Conservation (phyloP, 2,113 vertebrate genomes). For the Pycnonotus jocosus region DNA sequence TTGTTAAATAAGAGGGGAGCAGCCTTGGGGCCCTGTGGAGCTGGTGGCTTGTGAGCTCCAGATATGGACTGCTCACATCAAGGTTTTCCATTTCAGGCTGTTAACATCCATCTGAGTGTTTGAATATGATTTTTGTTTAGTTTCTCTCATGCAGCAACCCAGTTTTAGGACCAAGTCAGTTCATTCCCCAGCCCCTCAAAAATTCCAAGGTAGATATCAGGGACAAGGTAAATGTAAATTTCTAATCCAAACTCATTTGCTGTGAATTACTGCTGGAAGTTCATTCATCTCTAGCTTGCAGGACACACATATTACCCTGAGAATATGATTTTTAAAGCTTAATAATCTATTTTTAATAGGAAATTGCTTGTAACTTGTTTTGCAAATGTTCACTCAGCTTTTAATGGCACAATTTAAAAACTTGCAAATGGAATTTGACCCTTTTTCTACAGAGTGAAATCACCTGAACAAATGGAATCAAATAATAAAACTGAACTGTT, state of each 20-base stretch:
- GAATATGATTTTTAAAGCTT: constrained; percentile 38
- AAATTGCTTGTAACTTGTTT: constrained; percentile 45
- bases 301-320: neutral
- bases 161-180: neutral
- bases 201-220: neutral
- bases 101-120: neutral
- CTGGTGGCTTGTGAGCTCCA: rapidly evolving
- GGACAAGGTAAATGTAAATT: neutral
- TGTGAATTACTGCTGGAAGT: neutral
- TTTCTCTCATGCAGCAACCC: neutral
- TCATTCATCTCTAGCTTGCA: constrained; percentile 4
- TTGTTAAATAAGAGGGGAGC: neutral
- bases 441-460: neutral
- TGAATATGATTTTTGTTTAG: neutral
- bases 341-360: constrained; percentile 18
- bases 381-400: constrained; percentile 18
- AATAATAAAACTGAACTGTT: constrained; percentile 14
- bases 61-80: rapidly evolving
- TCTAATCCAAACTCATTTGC: constrained; percentile 7
- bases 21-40: rapidly evolving
- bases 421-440: constrained; percentile 37
- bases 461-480: constrained; percentile 1
- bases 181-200: neutral
- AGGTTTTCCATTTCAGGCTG: neutral
- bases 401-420: constrained; percentile 44